Base-by-base conservation (phyloP, 2,797 vertebrate species). In the Pipistrellus pipistrellus region DNA sequence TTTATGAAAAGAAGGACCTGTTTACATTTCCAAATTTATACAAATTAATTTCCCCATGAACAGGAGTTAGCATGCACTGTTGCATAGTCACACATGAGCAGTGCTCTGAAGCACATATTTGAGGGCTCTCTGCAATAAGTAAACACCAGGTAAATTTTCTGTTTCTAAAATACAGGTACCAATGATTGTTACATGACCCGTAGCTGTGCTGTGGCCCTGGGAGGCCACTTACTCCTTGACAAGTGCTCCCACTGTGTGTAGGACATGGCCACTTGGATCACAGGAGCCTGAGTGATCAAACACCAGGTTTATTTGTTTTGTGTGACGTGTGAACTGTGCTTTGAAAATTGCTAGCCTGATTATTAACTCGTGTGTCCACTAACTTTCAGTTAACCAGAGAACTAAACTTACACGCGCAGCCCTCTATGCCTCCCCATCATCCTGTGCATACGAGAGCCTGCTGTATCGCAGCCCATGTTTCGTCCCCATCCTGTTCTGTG, bases 11-110 rank as follows among this genome's bases (percentile, higher is more conserved):
- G 95, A 80, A 73, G 8, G 9, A 81, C 8, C 55, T 81, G 59
- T 90, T 77, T 85, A 72, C 30, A 64, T 93, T 89, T 95, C 80
- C 57, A 83, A 93, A 73, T 88, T n/a, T 91, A 69, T 82, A 41
- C n/a, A 88, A 51, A 44, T 95, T 75, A 75, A 69, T 72, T 88
- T 95, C 93, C 83, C 68, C 87, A 3, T 68, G 25, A 53, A 77
- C 23, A 73, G 84, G 11, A 86, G 48, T 78, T 66, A 91, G 57
- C 10, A n/a, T n/a, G 30, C 4, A 6, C 11, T 59, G 23, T 81
- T 69, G 44, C 30, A 46, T 84, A 75, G 38, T 87, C 64, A 20
- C 14, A 35, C 3, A 2, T 2, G 30, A 66, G 17, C 53, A 27
- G 32, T 23, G 12, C 48, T 96, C 62, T 83, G 21, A 90, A 66